These are phyloP conservation scores for Umimayanthus kanabou DNA, from an alignment of 92 coral and sea anemone species.

Conservation along the genomic window DNA sequence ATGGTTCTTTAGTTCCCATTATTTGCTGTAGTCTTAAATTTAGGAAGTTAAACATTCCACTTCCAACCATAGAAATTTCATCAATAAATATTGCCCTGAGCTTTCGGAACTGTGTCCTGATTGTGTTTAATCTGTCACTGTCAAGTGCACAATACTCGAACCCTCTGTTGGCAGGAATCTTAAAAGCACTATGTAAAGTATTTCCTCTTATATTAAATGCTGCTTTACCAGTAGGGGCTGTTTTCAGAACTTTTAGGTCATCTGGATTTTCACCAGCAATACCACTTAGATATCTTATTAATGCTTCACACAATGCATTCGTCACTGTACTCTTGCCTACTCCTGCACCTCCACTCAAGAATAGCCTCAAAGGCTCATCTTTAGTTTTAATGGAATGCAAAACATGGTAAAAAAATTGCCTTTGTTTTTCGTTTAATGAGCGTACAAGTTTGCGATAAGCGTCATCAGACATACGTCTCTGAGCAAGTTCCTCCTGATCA, in stretches of 20 bases:
- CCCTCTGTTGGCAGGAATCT: slow-evolving; percentile 63
- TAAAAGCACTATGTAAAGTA: slow-evolving; percentile 50
- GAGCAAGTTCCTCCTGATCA: slow-evolving; percentile 47
- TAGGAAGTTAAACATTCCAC: slow-evolving; percentile 62
- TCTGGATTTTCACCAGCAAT: slow-evolving; percentile 59
- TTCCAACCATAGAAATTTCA: slow-evolving; percentile 61
- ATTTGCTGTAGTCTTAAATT: slow-evolving; percentile 53
- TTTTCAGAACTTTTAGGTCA: slow-evolving; percentile 59
- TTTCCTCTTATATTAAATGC: slow-evolving; percentile 58
- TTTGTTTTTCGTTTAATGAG: slow-evolving; percentile 57
- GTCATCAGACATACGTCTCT: slow-evolving; percentile 39
- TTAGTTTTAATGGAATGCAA: slow-evolving; percentile 41
- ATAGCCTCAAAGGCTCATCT: slow-evolving; percentile 41
- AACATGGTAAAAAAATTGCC: slow-evolving; percentile 49
- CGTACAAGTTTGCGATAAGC: slow-evolving; percentile 41
- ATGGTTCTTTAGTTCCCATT: slow-evolving; percentile 53
- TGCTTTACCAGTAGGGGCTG: slow-evolving; percentile 70
- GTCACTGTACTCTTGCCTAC: slow-evolving; percentile 55
- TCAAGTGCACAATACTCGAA: slow-evolving; percentile 58
- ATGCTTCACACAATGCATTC: slow-evolving; percentile 57
- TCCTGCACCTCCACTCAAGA: slow-evolving; percentile 61
- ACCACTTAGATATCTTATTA: slow-evolving; percentile 53
- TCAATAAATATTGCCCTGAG: slow-evolving; percentile 58
- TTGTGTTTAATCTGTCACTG: slow-evolving; percentile 61
- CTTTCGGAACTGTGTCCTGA: slow-evolving; percentile 43